Conservation (phyloP, 1,140 invertebrate genomes). For the Bombyx mori region DNA sequence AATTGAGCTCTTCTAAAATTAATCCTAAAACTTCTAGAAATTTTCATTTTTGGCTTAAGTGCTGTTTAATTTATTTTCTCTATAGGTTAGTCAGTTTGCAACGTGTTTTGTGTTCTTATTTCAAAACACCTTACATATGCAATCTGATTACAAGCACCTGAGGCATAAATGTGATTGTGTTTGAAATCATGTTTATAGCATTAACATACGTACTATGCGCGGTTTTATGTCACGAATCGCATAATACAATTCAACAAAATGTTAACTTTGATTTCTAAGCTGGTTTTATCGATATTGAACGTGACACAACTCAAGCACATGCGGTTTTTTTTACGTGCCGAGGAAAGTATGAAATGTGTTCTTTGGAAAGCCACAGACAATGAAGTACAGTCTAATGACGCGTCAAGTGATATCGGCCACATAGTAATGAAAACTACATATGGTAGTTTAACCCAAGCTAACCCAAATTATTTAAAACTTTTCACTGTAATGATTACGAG, state of each 20-base stretch:
- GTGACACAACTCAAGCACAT: slow-evolving; percentile 3
- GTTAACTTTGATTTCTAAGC: background rate
- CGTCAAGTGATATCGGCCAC: slow-evolving; percentile 4
- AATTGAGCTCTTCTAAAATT: no score
- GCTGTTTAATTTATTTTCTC: no score
- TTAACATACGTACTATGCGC: slow-evolving; percentile 15
- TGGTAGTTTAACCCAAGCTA: background rate
- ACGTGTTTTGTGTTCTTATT: slow-evolving; percentile 1
- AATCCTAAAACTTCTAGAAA: no score
- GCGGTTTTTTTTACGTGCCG: no score
- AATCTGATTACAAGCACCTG: slow-evolving; percentile 47
- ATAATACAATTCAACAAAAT: background rate
- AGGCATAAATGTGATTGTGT: slow-evolving; percentile 35
- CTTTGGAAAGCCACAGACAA: slow-evolving; percentile 17
- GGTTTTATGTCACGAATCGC: slow-evolving; percentile 19
- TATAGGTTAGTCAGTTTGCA: no score
- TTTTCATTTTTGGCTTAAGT: no score
- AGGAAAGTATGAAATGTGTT: no score
- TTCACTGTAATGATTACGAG: slow-evolving; percentile 16
- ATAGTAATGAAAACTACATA: background rate
- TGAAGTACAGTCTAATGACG: slow-evolving; percentile 16
- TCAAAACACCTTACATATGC: slow-evolving; percentile 3
- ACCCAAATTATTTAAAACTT: background rate
- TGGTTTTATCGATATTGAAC: background rate
- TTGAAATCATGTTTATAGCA: slow-evolving; percentile 13